Evolutionary conservation across 1,140 invertebrate genomes (phyloP), one percentile per base, ranked within the genome.

Genomic region (Papilio polytes): DNA sequence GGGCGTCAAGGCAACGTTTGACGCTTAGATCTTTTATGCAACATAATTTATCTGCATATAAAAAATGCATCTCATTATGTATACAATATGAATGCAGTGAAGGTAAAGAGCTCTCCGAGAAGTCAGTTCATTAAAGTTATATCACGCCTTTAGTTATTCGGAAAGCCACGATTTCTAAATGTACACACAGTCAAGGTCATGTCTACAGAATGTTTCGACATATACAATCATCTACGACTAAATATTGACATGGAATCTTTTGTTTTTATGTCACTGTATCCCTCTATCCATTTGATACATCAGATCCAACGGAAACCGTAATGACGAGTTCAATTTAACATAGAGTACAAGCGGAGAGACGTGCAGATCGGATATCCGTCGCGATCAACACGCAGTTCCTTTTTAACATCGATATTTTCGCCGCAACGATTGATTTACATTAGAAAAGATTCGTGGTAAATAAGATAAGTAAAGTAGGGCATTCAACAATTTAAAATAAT

Each of bases 401-500:
- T 41, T 56, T 78, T 78, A 78, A 78, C 76, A 78, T 78, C 18
- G 76, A 78, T 78, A 36, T 53, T 78, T 76, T 78, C 22, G 10
- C 48, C 76, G 53, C 22, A 76, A 26, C 74, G 26, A 74, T 74
- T 74, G 73, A 74, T 74, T 74, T 22, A 48, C 74, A 56, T 77
- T 56, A 31, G 51, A 77, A 78, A 78, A 78, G 18, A n/a, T 78
- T 78, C 36, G 70, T 26, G n/a, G 74, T 77, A 59, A 78, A 78
- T 48, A 31, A 78, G 53, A 78, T 78, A 59, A 78, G 53, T 63
- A 78, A 78, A 78, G 53, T 78, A 59, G 53, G 76, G 41, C 76
- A 56, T 78, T 78, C 20, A 74, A 51, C 46, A 48, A 46, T 74
- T 74, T 36, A 59, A 78, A 78, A 81, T 76, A 81, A 84, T 82